Evolutionary conservation across 2,797 vertebrate species (phyloP), one percentile per base, ranked within the genome.

Genomic region (Syngnathus rostellatus): DNA sequence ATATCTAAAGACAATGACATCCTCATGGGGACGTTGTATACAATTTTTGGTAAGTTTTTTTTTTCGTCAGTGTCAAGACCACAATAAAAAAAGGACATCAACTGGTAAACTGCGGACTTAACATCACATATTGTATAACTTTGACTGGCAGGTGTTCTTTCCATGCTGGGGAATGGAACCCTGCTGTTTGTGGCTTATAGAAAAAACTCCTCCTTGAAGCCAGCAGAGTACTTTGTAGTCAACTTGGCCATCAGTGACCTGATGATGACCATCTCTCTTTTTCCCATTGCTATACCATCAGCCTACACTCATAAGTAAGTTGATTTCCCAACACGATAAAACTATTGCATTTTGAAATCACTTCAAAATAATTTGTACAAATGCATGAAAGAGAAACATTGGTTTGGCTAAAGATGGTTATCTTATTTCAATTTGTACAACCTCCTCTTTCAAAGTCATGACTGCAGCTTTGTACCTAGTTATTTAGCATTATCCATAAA

Each of bases 171-270:
- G 11, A 95, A 94, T 66, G 88, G 90, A 0, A 85, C 91, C 77
- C 87, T 95, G 66, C 83, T 95, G 68, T 86, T 92, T 23, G 90
- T 95, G 77, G 93, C 93, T 48, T 93, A 91, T 75, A 88, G 81
- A 72, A 94, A 93, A 84, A 92, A 92, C 74, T 89, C 92, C 48
- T 83, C 91, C 64, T 82, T 95, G 79, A 95, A 94, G 79, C 94
- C 94, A 1, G 93, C 93, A 0, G 93, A 95, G 85, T 92, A 93
- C 82, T 95, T 95, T 77, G 91, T 94, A 0, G 82, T 94, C 63
- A 95, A 94, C 77, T 83, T 95, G 67, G 91, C 94, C 66, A 77
- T 95, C 88, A 94, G 94, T 51, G 94, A 95, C 84, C 85, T 94
- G 58, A 77, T 92, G 67, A 94, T 94, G 93, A 93, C 92, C 0